Conservation (phyloP, 2,888 invertebrate genomes). For the Blastobasis lacticolella region DNA sequence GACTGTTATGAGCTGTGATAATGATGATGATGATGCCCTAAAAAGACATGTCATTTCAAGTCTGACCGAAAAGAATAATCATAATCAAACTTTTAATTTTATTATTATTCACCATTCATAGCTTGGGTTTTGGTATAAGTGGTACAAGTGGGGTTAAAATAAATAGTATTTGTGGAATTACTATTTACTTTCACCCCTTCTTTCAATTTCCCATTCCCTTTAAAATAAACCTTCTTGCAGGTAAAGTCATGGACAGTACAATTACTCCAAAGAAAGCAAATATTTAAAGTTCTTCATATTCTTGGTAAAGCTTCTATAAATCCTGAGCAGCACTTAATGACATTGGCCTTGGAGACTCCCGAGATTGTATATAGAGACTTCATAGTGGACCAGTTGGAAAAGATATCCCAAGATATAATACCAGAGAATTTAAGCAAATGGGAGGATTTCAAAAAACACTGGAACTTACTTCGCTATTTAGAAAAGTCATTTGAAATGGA, state of each 20-base stretch:
- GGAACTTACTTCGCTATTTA: slow-evolving; percentile 55
- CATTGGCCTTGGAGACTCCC: slow-evolving; percentile 73
- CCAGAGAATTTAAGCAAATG: slow-evolving; percentile 42
- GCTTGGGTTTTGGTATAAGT: too few relatives aligned
- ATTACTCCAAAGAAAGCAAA: slow-evolving; percentile 75
- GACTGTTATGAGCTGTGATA: too few relatives aligned
- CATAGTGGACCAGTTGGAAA: slow-evolving; percentile 77
- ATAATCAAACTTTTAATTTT: too few relatives aligned
- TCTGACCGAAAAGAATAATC: too few relatives aligned
- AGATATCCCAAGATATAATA: slow-evolving; percentile 54
- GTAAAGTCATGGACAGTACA: slow-evolving; percentile 78
- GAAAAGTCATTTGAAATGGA: slow-evolving; percentile 66
- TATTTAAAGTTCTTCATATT: slow-evolving; percentile 78
- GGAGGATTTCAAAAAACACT: slow-evolving; percentile 53
- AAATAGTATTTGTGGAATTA: too few relatives aligned
- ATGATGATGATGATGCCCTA: too few relatives aligned
- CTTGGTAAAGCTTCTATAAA: slow-evolving; percentile 76
- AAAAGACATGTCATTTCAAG: too few relatives aligned
- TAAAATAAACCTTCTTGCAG: slow-evolving; percentile 28
- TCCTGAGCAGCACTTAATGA: slow-evolving; percentile 71
- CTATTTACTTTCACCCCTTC: too few relatives aligned
- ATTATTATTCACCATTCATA: too few relatives aligned
- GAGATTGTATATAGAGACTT: slow-evolving; percentile 77
- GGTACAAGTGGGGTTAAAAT: too few relatives aligned
- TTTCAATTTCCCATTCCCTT: too few relatives aligned